Base-by-base conservation (phyloP, 2,888 invertebrate species). In the Sesia bembeciformis region DNA sequence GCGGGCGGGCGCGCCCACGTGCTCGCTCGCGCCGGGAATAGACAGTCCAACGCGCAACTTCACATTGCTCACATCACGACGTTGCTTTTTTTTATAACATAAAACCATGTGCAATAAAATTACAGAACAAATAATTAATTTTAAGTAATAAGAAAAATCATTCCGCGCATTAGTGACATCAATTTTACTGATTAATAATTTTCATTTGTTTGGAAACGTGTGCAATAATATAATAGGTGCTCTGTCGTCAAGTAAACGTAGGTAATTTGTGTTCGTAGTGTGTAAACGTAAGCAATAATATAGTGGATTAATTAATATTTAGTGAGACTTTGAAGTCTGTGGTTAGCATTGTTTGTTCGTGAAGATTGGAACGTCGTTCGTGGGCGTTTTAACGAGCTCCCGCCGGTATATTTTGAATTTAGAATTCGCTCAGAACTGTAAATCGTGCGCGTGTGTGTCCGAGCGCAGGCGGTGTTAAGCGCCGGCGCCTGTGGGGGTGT, bases 1-100 rank as follows among this genome's bases (percentile, higher is more conserved):
- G 53, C 56, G 53, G 52, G 53, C 52, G 55, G 54, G 54, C 58
- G 62, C 77, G 76, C 84, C 87, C 88, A 87, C 88, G 88, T 86
- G 87, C 72, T 76, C 72, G 78, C 78, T 78, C 74, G 67, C 60
- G 75, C 84, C 77, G 76, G 81, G 84, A 89, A 89, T 89, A 89
- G 86, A 76, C 84, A 87, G 88, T 88, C 75, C 65, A 77, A 76
- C 72, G 75, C 76, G 81, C 72, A 69, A 70, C 74, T 67, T 78
- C 60, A 67, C 72, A 56, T 58, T 61, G 65, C 71, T 75, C 72
- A 80, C 84, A 76, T 74, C 68, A 62, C 51, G 5, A 38, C 50
- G 39, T 50, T 50, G 7, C 7, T 6, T 50, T 50, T 46, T 38
- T 23, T 39, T 50, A 23, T 39, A 50, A 5, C 50, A 39, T 38